These are phyloP conservation scores for Neuroscelio doddi DNA, from an alignment of 2,888 invertebrate genomes.

Conservation along the genomic window DNA sequence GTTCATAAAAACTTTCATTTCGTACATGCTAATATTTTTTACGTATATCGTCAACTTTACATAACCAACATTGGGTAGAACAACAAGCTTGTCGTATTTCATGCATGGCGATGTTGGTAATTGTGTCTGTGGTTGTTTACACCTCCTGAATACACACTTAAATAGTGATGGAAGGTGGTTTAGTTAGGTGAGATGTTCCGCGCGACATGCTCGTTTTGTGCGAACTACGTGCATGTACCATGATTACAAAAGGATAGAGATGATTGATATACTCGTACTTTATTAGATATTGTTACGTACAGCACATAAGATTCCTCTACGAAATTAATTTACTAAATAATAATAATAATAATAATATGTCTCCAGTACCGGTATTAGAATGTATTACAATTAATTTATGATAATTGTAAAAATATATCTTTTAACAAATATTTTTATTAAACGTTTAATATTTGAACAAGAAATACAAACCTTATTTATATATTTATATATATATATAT, in stretches of 20 bases:
- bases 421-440: too few species aligned
- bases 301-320: constrained; percentile 2
- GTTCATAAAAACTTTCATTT: too few species aligned
- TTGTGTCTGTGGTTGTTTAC: constrained; percentile 18
- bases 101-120: constrained; percentile 12
- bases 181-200: constrained; percentile 16
- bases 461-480: too few species aligned
- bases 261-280: constrained; percentile 18
- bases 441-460: too few species aligned
- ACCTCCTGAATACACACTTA: constrained; percentile 14
- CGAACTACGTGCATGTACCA: constrained; percentile 6
- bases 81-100: constrained; percentile 9
- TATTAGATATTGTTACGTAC: constrained; percentile 12
- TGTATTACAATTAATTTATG: too few species aligned
- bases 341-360: too few species aligned
- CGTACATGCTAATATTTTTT: background rate
- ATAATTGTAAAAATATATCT: too few species aligned
- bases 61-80: background rate
- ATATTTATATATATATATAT: too few species aligned
- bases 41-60: background rate
- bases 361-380: too few species aligned
- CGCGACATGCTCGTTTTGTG: constrained; percentile 12
- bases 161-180: constrained; percentile 8
- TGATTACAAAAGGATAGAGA: constrained; percentile 1
- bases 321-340: too few species aligned